Conservation (phyloP, 2,888 invertebrate genomes). For the Eupithecia centaureata region DNA sequence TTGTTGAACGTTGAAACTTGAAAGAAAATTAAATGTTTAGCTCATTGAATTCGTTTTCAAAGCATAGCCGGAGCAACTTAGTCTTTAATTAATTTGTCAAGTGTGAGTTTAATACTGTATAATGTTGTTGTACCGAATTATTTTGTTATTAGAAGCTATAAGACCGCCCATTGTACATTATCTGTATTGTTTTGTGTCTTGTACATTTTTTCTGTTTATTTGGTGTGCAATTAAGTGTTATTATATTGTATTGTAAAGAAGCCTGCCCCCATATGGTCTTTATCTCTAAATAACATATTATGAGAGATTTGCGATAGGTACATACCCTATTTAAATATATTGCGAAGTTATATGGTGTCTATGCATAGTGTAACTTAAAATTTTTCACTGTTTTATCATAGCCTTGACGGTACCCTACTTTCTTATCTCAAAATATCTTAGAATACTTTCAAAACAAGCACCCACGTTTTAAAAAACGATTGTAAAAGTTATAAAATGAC, state of each 20-base stretch:
- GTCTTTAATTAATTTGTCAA: conserved; percentile 1
- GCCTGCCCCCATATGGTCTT: too few species aligned
- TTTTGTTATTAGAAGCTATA: too few species aligned
- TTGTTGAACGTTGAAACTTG: not conserved
- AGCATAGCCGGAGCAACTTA: conserved; percentile 7
- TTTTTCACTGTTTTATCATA: not conserved
- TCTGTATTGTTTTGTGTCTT: too few species aligned
- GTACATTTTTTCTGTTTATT: too few species aligned
- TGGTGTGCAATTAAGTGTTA: too few species aligned
- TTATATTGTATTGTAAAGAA: too few species aligned
- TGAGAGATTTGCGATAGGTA: too few species aligned
- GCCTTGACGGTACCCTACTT: not conserved
- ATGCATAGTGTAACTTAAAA: too few species aligned
- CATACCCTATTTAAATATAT: too few species aligned
- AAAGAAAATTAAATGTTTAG: conserved; percentile 11
- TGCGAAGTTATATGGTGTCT: too few species aligned
- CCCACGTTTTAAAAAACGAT: not conserved
- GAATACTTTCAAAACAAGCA: not conserved
- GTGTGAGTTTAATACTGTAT: not conserved
- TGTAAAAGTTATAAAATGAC: not conserved
- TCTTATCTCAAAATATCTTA: not conserved
- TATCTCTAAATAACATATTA: too few species aligned
- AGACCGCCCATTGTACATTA: too few species aligned
- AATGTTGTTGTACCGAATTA: not conserved
- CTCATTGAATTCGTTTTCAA: conserved; percentile 12